Evolutionary conservation across 2,888 invertebrate species (phyloP).

Genomic region (Acanthosepion pharaonis): DNA sequence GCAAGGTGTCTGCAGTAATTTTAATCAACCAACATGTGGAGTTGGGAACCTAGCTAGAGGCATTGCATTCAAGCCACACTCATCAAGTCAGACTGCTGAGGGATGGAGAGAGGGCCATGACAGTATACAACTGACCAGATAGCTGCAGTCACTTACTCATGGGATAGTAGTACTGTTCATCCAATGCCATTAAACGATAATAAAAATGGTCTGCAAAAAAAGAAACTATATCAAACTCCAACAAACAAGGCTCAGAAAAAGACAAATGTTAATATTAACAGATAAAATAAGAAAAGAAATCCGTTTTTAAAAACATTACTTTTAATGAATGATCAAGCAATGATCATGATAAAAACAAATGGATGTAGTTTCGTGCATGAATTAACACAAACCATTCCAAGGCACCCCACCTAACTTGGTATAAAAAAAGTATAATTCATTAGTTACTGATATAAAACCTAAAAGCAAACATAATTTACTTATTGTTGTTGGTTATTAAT

Average conservation of each 20-base stretch:
- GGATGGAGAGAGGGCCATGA: neutral
- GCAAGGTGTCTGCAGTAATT: conserved; percentile 33
- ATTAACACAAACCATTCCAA: neutral
- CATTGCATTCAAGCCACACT: conserved; percentile 1
- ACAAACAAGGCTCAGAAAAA: neutral
- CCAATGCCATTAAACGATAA: conserved; percentile 42
- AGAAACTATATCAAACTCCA: conserved; percentile 25
- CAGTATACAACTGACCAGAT: neutral
- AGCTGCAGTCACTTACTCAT: conserved; percentile 46
- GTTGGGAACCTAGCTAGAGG: conserved; percentile 33
- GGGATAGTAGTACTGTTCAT: conserved; percentile 15
- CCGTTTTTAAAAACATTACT: neutral
- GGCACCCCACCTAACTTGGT: neutral
- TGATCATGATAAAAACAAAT: neutral
- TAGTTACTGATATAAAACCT: neutral
- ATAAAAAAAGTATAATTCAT: neutral
- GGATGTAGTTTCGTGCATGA: neutral
- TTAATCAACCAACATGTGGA: neutral
- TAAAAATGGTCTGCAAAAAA: conserved; percentile 41
- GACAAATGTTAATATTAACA: neutral
- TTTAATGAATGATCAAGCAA: neutral
- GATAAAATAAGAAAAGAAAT: neutral
- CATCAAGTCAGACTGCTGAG: neutral
- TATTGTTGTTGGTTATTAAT: neutral
- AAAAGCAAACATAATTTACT: neutral